A percentile compares a stretch with the other conserved stretches of the same genome.
Conservation (phyloP, 2,113 vertebrate genomes). For the Condylura cristata region DNA sequence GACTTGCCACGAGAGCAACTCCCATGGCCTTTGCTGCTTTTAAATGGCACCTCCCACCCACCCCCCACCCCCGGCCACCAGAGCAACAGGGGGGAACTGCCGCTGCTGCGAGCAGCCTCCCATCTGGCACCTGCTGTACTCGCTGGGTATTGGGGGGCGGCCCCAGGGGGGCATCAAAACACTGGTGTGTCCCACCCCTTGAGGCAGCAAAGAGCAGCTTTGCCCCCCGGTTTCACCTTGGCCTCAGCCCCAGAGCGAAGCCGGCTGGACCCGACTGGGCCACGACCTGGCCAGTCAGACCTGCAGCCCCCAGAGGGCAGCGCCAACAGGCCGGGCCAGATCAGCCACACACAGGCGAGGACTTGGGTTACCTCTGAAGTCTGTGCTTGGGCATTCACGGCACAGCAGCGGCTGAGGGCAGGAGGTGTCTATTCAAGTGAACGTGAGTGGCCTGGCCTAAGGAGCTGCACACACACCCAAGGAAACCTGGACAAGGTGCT, state of each 20-base stretch:
- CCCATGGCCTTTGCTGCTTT: no score
- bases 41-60: no score
- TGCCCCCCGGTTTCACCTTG: no score
- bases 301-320: not conserved
- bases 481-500: not conserved
- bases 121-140: no score
- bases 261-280: not conserved
- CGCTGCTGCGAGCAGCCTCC: no score
- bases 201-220: no score
- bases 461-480: not conserved
- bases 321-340: not conserved
- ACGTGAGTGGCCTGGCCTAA: not conserved
- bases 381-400: not conserved
- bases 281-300: not conserved
- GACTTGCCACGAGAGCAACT: no score
- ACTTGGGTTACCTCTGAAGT: not conserved
- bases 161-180: no score
- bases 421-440: not conserved
- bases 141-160: no score
- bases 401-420: not conserved
- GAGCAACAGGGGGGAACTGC: no score
- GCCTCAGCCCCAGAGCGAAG: not conserved
- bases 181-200: no score
- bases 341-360: not conserved
- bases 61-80: no score